Conservation (phyloP, 2,797 vertebrate species). For the Nyctalus aviator region DNA sequence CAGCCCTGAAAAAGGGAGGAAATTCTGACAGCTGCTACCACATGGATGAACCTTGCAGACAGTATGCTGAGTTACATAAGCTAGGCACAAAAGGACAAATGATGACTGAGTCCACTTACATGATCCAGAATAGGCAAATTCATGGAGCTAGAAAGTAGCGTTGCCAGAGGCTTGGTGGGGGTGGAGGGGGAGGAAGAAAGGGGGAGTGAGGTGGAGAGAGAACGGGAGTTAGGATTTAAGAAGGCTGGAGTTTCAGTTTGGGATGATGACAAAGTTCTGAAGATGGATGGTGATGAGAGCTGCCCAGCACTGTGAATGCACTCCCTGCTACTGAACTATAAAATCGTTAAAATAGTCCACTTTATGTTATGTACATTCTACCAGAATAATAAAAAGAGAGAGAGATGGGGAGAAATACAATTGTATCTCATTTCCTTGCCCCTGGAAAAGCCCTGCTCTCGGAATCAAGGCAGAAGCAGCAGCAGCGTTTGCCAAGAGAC, state of each 20-base stretch:
- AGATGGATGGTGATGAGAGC: neutral
- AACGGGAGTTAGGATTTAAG: accelerated
- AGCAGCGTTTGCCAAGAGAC: neutral
- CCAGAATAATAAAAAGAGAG: neutral
- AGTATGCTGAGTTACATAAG: neutral
- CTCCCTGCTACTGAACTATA: neutral
- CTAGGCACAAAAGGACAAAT: neutral
- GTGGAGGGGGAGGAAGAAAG: accelerated
- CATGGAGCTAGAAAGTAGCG: neutral
- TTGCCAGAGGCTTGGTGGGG: neutral
- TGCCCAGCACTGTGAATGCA: neutral
- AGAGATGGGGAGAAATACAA: neutral
- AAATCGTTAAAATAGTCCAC: neutral
- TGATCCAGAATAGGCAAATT: neutral
- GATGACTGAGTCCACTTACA: no score
- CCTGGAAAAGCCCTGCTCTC: neutral
- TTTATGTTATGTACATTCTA: neutral
- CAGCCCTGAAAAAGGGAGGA: neutral
- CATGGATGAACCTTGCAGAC: neutral
- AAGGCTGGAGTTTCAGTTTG: neutral
- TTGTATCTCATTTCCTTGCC: slow-evolving; percentile 38
- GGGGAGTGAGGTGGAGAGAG: no score
- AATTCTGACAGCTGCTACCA: no score
- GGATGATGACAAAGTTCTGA: neutral
- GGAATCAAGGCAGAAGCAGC: neutral